These are phyloP conservation scores for Otolemur garnettii DNA, from an alignment of 2,113 vertebrate species.

Conservation along the genomic window DNA sequence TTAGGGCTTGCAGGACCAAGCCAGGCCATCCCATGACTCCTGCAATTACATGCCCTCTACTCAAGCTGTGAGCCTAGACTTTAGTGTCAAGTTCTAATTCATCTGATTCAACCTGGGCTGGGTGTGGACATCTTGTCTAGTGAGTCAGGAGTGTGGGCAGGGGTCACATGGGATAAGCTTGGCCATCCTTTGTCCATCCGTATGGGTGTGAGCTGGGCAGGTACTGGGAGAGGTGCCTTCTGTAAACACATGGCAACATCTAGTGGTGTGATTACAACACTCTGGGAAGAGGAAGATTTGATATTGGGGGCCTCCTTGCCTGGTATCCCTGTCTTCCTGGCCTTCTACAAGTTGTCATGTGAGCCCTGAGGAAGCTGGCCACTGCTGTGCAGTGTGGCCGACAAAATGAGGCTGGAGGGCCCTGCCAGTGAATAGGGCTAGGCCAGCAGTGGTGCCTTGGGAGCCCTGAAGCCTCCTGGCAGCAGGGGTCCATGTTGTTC, in stretches of 20 bases:
- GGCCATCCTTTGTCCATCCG: background rate
- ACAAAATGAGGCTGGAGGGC: background rate
- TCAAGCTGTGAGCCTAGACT: background rate
- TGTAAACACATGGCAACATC: background rate
- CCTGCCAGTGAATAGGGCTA: background rate
- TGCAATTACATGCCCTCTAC: background rate
- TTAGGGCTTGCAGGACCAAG: background rate
- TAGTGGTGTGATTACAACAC: background rate
- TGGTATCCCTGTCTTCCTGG: background rate
- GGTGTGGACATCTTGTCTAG: background rate
- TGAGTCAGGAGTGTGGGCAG: background rate
- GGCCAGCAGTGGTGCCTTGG: accelerated
- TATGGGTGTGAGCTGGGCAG: background rate
- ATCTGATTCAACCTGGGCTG: background rate
- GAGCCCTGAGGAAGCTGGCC: background rate
- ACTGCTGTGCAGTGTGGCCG: background rate
- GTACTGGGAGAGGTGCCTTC: background rate
- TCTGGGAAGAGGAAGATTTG: background rate
- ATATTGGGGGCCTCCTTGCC: background rate
- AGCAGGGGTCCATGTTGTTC: background rate
- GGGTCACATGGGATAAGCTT: background rate
- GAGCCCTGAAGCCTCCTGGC: background rate
- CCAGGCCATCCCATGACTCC: accelerated
- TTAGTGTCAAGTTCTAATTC: background rate
- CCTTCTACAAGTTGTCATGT: background rate